Conservation (phyloP, 2,113 vertebrate species). For the Mixornis gularis region DNA sequence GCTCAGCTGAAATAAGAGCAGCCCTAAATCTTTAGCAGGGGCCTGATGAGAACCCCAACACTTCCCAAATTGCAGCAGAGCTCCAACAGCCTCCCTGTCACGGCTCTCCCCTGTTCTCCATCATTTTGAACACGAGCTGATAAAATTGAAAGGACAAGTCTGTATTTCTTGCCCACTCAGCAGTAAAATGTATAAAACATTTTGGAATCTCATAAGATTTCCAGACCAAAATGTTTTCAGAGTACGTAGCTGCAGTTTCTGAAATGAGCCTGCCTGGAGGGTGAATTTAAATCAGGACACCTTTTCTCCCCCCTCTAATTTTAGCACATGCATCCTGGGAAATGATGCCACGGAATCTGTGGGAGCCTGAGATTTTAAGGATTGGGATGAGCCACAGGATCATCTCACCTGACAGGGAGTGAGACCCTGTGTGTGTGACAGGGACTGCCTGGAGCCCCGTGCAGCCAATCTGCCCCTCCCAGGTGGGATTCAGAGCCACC, state of each 20-base stretch:
- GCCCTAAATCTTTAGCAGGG: neutral
- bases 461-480: neutral
- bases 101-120: neutral
- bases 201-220: neutral
- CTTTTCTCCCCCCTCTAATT: neutral
- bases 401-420: neutral
- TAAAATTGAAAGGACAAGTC: neutral
- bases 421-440: neutral
- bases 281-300: neutral
- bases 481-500: neutral
- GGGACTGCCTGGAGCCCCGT: neutral
- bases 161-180: neutral
- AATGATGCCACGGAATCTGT: neutral
- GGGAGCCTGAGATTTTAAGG: neutral
- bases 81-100: neutral
- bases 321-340: neutral
- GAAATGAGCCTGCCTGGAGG: constrained; percentile 12
- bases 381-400: neutral
- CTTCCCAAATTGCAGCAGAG: neutral
- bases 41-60: neutral
- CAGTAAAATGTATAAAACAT: neutral
- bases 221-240: neutral
- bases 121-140: neutral
- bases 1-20: neutral
- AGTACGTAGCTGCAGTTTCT: neutral